Base-by-base conservation (phyloP, 64 coral and sea anemone genomes). In the Orbicella faveolata region DNA sequence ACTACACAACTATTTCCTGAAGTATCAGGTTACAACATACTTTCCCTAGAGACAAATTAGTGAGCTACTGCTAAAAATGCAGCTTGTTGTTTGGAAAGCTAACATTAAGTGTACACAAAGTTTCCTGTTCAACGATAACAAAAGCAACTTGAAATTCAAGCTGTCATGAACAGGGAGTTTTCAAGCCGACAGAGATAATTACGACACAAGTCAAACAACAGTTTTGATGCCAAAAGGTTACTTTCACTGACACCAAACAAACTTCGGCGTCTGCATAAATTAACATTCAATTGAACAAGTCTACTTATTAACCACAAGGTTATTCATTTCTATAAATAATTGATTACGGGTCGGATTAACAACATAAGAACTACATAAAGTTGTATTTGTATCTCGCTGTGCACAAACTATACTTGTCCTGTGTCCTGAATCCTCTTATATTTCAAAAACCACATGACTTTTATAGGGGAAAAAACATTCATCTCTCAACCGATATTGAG, bases 41-140 rank as follows among this genome's bases (percentile, higher is more conserved):
- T 69, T 84, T 83, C 64, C 68, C 23, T 16, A 13, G 1, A 3
- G 1, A 73, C 63, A 85, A 70, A 85, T 70, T 72, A 85, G 21
- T n/a, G 20, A 51, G 0, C 34, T 23, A 16, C 53, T 23, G 9
- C 44, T 15, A 15, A 83, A 67, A 67, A 41, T 36, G 62, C 19
- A 67, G 20, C 1, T 9, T 79, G 12, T 23, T 85, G 82, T 85
- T 85, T 36, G 70, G 65, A 85, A 68, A 85, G 72, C 48, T 73
- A 85, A 85, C 34, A 66, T 0, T 1, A 20, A 14, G 62, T 36
- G 18, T 63, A 67, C 21, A 57, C 36, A 19, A 39, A 66, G 13
- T 52, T 52, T 21, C 13, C 36, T 85, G 64, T 36, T 85, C 44
- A 72, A 51, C 52, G 82, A 52, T 23, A 18, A 85, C 18, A 67